These are phyloP conservation scores for Gadopsis bispinosus DNA, from an alignment of 2,797 vertebrate genomes.

Conservation along the genomic window DNA sequence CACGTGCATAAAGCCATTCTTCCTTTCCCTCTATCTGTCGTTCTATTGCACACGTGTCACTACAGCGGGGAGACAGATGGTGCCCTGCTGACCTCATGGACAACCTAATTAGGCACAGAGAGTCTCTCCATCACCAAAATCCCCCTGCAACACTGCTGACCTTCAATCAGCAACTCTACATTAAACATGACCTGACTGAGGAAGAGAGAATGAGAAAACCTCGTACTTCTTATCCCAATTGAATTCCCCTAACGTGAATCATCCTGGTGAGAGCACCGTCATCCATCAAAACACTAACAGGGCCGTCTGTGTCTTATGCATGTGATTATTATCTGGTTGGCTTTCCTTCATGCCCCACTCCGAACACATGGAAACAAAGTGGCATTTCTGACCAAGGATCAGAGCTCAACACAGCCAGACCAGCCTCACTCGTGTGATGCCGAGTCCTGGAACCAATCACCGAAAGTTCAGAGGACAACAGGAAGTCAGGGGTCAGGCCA, in stretches of 20 bases:
- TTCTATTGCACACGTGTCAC: conserved; percentile 76
- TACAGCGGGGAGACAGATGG: conserved; percentile 82
- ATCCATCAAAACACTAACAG: conserved; percentile 20
- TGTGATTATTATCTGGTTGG: conserved; percentile 14
- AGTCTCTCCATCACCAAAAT: conserved; percentile 6
- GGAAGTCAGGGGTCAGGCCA: conserved; percentile 81
- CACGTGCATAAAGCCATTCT: conserved; percentile 56
- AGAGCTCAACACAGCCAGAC: conserved; percentile 10
- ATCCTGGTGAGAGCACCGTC: conserved; percentile 10
- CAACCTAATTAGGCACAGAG: conserved; percentile 59
- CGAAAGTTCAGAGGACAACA: conserved; percentile 79
- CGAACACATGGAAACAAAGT: conserved; percentile 5
- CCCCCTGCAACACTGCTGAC: background rate
- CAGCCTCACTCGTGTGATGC: conserved; percentile 55
- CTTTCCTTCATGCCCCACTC: conserved; percentile 1
- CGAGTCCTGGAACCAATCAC: conserved; percentile 77
- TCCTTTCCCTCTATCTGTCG: conserved; percentile 48
- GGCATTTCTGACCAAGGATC: background rate
- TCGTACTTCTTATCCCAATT: background rate
- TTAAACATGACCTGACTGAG: background rate
- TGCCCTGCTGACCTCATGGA: conserved; percentile 67
- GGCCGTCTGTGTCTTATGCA: conserved; percentile 8
- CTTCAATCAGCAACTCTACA: conserved; percentile 8
- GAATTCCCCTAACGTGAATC: conserved; percentile 20
- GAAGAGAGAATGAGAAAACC: background rate